Evolutionary conservation across 2,113 vertebrate genomes (phyloP).

Genomic region (Oreochromis tanganicae): DNA sequence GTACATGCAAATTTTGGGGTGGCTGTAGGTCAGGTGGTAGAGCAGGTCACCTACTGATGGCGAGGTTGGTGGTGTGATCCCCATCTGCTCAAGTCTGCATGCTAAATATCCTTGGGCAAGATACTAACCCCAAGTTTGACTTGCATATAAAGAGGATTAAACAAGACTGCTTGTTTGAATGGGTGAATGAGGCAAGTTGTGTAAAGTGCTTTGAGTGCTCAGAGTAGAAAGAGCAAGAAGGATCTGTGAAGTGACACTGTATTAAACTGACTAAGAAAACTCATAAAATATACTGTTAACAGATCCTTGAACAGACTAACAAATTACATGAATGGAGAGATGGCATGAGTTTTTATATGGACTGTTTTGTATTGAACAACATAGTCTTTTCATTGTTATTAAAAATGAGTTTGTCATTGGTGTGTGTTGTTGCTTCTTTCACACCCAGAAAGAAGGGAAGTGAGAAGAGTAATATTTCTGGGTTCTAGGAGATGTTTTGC

Average conservation of each 20-base stretch:
- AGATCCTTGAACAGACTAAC: neutral
- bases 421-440: neutral
- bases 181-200: accelerated
- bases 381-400: neutral
- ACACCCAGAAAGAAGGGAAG: too few species aligned
- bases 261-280: neutral
- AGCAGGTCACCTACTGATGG: neutral
- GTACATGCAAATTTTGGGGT: neutral
- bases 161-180: neutral
- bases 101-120: neutral
- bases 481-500: neutral
- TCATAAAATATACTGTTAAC: neutral
- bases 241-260: neutral
- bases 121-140: accelerated
- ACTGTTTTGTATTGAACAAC: neutral
- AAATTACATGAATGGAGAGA: neutral
- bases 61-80: neutral
- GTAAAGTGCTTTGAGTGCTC: neutral
- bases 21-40: neutral
- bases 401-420: neutral
- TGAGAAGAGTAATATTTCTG: neutral
- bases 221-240: neutral
- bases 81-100: neutral
- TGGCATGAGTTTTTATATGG: neutral
- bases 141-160: neutral